These are phyloP conservation scores for Lepilemur septentrionalis DNA, from an alignment of 2,797 vertebrate species.

Conservation along the genomic window DNA sequence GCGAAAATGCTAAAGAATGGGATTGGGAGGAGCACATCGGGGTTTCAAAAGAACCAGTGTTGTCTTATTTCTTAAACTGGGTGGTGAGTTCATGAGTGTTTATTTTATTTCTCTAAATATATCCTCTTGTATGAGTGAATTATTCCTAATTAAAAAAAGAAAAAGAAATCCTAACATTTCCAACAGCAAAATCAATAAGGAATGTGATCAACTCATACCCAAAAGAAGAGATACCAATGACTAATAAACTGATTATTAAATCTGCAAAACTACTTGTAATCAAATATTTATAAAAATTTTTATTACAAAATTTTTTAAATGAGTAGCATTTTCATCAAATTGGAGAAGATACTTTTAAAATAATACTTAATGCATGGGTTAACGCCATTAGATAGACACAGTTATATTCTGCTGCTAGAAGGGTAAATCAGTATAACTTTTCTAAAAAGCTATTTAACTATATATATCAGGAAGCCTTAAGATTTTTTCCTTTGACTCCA, in stretches of 20 bases:
- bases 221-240: neutral
- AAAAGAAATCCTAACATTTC: conserved; percentile 9
- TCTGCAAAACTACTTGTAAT: neutral
- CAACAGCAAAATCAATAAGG: neutral
- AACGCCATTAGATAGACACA: neutral
- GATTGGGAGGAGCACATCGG: neutral
- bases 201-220: neutral
- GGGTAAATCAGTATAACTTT: neutral
- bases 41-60: neutral
- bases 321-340: neutral
- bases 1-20: neutral
- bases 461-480: neutral
- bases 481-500: conserved; percentile 7
- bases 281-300: neutral
- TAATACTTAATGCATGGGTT: neutral
- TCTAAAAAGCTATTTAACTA: neutral
- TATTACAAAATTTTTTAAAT: neutral
- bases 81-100: neutral
- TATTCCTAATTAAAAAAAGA: neutral
- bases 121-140: neutral
- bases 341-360: neutral
- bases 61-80: neutral
- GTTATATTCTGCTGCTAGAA: neutral
- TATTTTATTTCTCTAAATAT: neutral
- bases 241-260: neutral